These are phyloP conservation scores for Planococcus citri DNA, from an alignment of 1,140 invertebrate species.

Conservation along the genomic window DNA sequence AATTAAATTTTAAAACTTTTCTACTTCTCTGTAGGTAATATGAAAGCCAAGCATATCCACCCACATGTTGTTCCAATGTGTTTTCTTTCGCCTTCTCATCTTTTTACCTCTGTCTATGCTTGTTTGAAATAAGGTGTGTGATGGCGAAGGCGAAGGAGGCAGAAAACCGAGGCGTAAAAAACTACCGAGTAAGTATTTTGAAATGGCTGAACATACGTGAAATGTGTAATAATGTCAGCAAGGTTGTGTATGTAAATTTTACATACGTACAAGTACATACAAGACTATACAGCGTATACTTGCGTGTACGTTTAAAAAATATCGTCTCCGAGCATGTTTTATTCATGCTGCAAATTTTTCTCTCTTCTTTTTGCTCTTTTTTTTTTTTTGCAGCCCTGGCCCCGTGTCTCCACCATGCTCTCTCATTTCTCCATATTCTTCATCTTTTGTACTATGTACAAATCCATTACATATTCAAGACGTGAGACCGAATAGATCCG, in stretches of 20 bases:
- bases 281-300: neutral
- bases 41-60: no score
- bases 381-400: no score
- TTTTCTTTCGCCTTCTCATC: no score
- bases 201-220: neutral
- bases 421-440: no score
- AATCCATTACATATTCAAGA: constrained; percentile 14
- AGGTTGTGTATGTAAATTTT: constrained; percentile 7
- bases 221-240: neutral
- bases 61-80: no score
- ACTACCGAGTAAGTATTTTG: neutral
- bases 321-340: constrained; percentile 4
- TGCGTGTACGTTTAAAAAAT: neutral
- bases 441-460: neutral
- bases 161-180: no score
- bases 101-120: no score
- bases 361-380: neutral
- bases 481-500: neutral
- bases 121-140: no score
- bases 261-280: constrained; percentile 9
- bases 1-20: no score
- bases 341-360: constrained; percentile 12
- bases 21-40: no score
- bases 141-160: no score
- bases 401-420: no score